phyloP scores from a whole-genome alignment of 2,113 vertebrate genomes.

The Amphiprion ocellaris region DNA sequence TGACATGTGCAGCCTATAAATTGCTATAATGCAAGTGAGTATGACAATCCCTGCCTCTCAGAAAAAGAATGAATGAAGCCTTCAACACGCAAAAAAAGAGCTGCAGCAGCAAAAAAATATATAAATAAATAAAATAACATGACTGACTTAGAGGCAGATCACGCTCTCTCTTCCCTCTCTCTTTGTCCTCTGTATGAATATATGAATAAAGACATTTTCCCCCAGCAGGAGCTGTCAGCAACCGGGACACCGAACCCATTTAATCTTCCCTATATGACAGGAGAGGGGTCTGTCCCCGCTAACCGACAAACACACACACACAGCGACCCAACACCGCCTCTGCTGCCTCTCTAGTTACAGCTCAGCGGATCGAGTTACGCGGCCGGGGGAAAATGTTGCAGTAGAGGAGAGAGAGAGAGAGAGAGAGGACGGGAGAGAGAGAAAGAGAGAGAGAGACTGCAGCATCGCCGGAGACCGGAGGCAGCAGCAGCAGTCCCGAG shows the following conservation, averaged over 20 bases:
- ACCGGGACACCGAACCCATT: conserved; percentile 73
- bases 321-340: conserved; percentile 75
- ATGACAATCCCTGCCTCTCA: conserved; percentile 19
- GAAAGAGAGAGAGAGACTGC: conserved; percentile 87
- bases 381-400: conserved; percentile 81
- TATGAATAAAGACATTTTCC: conserved; percentile 78
- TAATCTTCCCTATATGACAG: conserved; percentile 79
- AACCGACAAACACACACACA: conserved; percentile 54
- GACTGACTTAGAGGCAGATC: conserved; percentile 66
- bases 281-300: conserved; percentile 58
- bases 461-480: conserved; percentile 91
- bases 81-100: conserved; percentile 52
- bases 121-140: conserved; percentile 68
- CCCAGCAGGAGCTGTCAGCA: conserved; percentile 75
- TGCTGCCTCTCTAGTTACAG: conserved; percentile 88
- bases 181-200: conserved; percentile 72
- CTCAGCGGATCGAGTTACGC: conserved; percentile 90
- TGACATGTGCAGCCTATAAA: background rate
- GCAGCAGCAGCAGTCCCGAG: conserved; percentile 85
- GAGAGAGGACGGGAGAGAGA: conserved; percentile 57
- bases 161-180: conserved; percentile 43
- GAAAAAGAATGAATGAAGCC: conserved; percentile 66
- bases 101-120: conserved; percentile 30
- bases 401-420: conserved; percentile 80
- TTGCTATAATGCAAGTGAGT: background rate